Percentiles rank a stretch among this genome's conserved stretches.
These are phyloP conservation scores for Megalopta genalis DNA, from an alignment of 1,140 invertebrate species.

Conservation along the genomic window DNA sequence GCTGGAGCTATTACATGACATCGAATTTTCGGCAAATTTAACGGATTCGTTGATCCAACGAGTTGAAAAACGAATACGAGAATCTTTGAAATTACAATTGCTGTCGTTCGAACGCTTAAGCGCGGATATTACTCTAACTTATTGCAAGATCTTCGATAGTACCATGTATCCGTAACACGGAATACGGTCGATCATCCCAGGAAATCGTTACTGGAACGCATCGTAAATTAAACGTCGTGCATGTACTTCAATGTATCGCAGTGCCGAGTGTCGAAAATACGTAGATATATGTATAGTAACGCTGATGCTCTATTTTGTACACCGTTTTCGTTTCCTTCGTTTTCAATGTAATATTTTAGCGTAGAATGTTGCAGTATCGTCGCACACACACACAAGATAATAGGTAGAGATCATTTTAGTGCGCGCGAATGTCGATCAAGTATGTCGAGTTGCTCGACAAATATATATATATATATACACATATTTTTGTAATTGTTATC, in stretches of 20 bases:
- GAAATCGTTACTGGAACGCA: neutral
- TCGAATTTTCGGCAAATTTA: no score
- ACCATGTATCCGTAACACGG: neutral
- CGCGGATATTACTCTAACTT: neutral
- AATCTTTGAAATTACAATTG: no score
- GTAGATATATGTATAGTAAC: no score
- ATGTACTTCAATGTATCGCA: slow-evolving; percentile 41
- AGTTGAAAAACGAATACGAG: no score
- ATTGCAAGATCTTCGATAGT: no score
- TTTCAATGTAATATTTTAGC: neutral
- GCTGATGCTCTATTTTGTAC: slow-evolving; percentile 28
- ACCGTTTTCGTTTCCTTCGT: neutral
- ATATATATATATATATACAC: neutral
- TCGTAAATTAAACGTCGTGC: slow-evolving; percentile 24
- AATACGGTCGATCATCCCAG: neutral
- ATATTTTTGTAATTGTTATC: no score
- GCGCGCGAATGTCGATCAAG: neutral
- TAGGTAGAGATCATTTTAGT: neutral
- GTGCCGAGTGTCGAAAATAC: slow-evolving; percentile 11
- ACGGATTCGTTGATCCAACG: no score
- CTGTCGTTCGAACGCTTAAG: neutral
- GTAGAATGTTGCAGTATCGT: no score
- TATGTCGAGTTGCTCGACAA: neutral
- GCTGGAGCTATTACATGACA: no score
- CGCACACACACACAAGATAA: neutral